Evolutionary conservation across 2,888 invertebrate genomes (phyloP).

Genomic region (Trissonchulus sp.): DNA sequence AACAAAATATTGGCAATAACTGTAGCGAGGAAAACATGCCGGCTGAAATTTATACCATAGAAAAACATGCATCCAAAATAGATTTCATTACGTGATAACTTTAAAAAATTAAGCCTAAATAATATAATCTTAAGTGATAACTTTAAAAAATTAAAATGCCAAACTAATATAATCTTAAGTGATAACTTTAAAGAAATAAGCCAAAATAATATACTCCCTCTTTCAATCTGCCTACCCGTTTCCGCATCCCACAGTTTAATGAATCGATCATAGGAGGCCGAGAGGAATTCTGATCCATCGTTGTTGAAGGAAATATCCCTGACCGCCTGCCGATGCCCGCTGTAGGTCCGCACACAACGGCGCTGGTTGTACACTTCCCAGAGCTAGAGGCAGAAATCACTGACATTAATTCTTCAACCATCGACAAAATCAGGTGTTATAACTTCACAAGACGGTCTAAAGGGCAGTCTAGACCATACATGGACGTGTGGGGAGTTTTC

Average conservation of each 20-base stretch:
- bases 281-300: slow-evolving; percentile 80
- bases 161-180: no score
- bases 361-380: slow-evolving; percentile 98
- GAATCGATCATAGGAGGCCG: slow-evolving; percentile 88
- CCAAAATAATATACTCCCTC: no score
- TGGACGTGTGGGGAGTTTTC: neutral
- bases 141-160: no score
- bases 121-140: no score
- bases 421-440: neutral
- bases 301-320: slow-evolving; percentile 93
- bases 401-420: neutral
- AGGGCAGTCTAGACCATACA: neutral
- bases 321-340: slow-evolving; percentile 93
- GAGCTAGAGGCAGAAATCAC: slow-evolving; percentile 63
- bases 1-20: no score
- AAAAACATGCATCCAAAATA: no score
- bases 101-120: no score
- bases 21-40: no score
- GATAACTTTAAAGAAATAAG: no score
- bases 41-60: no score
- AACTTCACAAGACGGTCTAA: neutral
- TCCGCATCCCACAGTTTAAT: slow-evolving; percentile 99
- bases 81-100: no score
- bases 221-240: slow-evolving; percentile 72
- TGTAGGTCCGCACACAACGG: slow-evolving; percentile 84